Conservation (phyloP, 2,113 vertebrate species). For the Peromyscus leucopus region DNA sequence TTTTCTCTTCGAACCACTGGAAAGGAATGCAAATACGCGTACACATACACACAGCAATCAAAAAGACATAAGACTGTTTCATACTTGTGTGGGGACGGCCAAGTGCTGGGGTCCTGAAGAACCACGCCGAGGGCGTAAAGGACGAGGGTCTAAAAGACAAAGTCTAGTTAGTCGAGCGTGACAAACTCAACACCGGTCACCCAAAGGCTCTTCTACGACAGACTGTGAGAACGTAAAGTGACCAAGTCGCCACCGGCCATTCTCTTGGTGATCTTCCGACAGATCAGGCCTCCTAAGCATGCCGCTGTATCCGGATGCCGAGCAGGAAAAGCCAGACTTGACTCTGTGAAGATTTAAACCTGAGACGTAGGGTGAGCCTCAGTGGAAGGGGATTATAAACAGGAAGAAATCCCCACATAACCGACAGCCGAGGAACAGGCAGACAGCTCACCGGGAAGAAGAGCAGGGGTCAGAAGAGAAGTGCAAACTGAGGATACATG, state of each 20-base stretch:
- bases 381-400: background rate
- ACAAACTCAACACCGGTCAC: slow-evolving; percentile 27
- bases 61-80: slow-evolving; percentile 60
- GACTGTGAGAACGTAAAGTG: background rate
- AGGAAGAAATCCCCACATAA: slow-evolving; percentile 5
- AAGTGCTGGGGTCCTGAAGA: slow-evolving; percentile 93
- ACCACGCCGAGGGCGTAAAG: slow-evolving; percentile 97
- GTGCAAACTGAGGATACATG: background rate
- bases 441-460: slow-evolving; percentile 29
- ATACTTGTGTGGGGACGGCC: slow-evolving; percentile 94
- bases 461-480: slow-evolving; percentile 12
- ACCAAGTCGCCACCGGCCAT: background rate
- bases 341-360: background rate
- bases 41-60: slow-evolving; percentile 39
- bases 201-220: slow-evolving; percentile 19
- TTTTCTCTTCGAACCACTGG: slow-evolving; percentile 38
- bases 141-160: slow-evolving; percentile 92
- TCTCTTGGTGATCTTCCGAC: slow-evolving; percentile 13
- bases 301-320: background rate
- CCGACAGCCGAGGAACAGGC: background rate
- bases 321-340: background rate
- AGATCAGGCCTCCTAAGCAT: background rate
- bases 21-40: slow-evolving; percentile 25
- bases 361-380: background rate
- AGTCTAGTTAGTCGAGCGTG: background rate